A percentile compares a stretch with the other conserved stretches of the same genome.
Evolutionary conservation across 2,797 vertebrate genomes (phyloP).

Genomic region (Myripristis murdjan): DNA sequence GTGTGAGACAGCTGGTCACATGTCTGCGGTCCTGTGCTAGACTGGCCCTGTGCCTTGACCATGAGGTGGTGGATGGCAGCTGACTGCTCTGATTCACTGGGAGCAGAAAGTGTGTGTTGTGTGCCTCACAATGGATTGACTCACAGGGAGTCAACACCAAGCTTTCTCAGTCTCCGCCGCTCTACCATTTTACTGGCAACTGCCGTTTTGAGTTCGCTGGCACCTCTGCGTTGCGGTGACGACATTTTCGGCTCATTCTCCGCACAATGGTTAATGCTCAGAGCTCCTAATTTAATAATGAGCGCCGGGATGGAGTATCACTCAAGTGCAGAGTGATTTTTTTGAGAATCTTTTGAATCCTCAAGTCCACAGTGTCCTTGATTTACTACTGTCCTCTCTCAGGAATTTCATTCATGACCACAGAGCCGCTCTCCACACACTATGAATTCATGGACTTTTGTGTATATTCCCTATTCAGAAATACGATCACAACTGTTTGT

Average conservation of each 20-base stretch:
- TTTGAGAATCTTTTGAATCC: not conserved
- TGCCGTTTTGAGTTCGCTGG: constrained; percentile 77
- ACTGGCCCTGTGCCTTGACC: constrained; percentile 70
- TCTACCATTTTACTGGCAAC: constrained; percentile 46
- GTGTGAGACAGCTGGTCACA: constrained; percentile 77
- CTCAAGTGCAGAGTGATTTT: too few species aligned
- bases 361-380: too few species aligned
- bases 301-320: not conserved
- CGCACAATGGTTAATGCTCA: not conserved
- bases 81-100: constrained; percentile 72
- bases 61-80: constrained; percentile 79
- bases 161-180: constrained; percentile 60
- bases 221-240: constrained; percentile 52
- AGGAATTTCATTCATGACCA: not conserved
- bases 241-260: constrained; percentile 50
- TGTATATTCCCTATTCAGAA: not conserved
- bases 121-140: constrained; percentile 72
- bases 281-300: not conserved
- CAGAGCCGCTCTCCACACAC: not conserved
- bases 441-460: not conserved
- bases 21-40: constrained; percentile 72
- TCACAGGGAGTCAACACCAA: constrained; percentile 63
- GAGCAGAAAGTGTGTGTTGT: constrained; percentile 69
- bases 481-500: constrained; percentile 12
- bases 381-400: not conserved